Percentiles rank a stretch among this genome's conserved stretches.
phyloP scores from a whole-genome alignment of 2,888 invertebrate genomes.

The Sturmia bella region DNA sequence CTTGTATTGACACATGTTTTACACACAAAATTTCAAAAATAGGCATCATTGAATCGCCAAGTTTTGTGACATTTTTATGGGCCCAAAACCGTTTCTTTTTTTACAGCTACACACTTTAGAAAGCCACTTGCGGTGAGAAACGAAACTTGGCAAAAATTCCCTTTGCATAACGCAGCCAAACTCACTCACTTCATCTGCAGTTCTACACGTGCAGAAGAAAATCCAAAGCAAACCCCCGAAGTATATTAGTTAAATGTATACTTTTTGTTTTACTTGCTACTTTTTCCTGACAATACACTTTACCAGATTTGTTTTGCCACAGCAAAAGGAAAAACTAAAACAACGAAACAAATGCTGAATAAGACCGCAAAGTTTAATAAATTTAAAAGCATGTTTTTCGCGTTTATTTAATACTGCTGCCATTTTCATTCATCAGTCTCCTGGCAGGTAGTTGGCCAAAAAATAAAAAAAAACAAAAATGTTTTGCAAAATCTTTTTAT shows the following conservation, averaged over 20 bases:
- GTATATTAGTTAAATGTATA: constrained; percentile 19
- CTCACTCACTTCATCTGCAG: background rate
- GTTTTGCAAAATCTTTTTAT: constrained; percentile 5
- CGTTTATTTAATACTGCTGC: constrained; percentile 24
- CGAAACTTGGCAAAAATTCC: too few species aligned
- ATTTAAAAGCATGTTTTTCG: constrained; percentile 59
- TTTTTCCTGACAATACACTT: constrained; percentile 12
- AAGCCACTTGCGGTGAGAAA: too few species aligned
- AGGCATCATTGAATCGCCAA: too few species aligned
- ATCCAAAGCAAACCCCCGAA: background rate
- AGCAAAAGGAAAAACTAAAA: background rate
- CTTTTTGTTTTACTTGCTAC: background rate
- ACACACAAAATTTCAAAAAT: too few species aligned
- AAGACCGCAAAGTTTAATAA: constrained; percentile 59
- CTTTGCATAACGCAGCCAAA: background rate
- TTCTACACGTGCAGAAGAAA: background rate
- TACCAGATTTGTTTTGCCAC: constrained; percentile 30
- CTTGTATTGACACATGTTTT: too few species aligned
- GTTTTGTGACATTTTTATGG: too few species aligned
- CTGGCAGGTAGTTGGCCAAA: constrained; percentile 13
- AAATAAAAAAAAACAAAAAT: background rate
- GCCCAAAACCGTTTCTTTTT: too few species aligned
- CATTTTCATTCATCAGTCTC: background rate
- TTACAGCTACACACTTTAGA: too few species aligned
- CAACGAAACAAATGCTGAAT: background rate